Base-by-base conservation (phyloP, 2,797 vertebrate species). In the Sebastes ruberrimus region DNA sequence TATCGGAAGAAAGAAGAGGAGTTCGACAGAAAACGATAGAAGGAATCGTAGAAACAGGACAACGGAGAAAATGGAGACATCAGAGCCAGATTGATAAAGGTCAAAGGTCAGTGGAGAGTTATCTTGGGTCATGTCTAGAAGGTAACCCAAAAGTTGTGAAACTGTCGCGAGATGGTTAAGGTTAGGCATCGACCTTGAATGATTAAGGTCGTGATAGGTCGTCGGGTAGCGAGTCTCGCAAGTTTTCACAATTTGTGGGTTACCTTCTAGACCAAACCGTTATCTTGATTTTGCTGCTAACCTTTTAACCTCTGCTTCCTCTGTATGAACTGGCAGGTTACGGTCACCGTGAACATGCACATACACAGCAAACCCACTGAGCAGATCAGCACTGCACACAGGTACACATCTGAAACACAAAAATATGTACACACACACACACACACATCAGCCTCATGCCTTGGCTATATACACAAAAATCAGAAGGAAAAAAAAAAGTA, bases 321-420 rank as follows among this genome's bases (percentile, higher is more conserved):
- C 85, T 97, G 94, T 86, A 98, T 90, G 72, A 95, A 97, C 94
- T 98, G 98, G 92, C 97, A 99, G 93, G 95, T 92, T 61, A 99
- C 95, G 9, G 96, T 95, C 63, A 98, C 92, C 0, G 97, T 97
- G 86, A 99, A 99, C 88, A 99, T 95, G 49, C 97, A 96, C 88
- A 99, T 96, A 0, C 97, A 98, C 93, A 98, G 76, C 70, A 99
- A 96, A 32, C 98, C 98, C 72, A 97, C 84, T 1, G 96, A 98
- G 79, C 98, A 99, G 91, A 99, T 97, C 9, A 98, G 93, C 80
- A 97, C 96, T 0, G 97, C 97, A 1, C 97, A 98, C 87, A 99
- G 42, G 7, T 98, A 98, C 63, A 99, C 94, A 71, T 99, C 98
- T 99, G 96, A 78, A 97, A 97, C 71, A 88, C 68, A 84, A 16